Evolutionary conservation across 2,113 vertebrate genomes (phyloP), one percentile per base, ranked within the genome.

Genomic region (Hoplias malabaricus): DNA sequence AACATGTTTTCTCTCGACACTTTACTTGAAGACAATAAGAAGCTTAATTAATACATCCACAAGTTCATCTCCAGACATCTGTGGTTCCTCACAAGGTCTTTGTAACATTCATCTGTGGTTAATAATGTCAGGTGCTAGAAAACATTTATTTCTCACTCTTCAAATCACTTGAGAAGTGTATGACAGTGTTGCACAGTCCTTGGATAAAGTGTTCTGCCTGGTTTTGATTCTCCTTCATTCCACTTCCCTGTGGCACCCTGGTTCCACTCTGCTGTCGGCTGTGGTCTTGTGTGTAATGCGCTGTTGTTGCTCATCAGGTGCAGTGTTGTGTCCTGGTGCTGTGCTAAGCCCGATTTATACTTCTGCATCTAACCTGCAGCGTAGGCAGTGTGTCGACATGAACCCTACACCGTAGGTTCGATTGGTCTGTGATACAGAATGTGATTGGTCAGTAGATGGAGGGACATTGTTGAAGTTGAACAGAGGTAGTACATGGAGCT

Each of bases 171-270:
- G 74, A 59, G 5, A 42, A 29, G 36, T 78, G 69, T 78, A 70
- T 78, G 75, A 57, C 75, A 82, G 80, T 82, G 80, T 78, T 82
- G 78, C 65, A 23, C 72, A 69, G 70, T 40, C 63, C 80, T 78
- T 66, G 68, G 67, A 73, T 78, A 82, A 78, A 82, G 61, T 82
- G 74, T 73, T 67, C 25, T 67, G 67, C 73, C 75, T 77, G 62
- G 71, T 77, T 82, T 53, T 3, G 73, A 62, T 29, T 34, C 43
- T 34, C 19, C 21, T 27, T 59, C 36, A 48, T 25, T 42, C 12
- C 21, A 31, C n/a, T 5, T 53, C 48, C n/a, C 48, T 11, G 12
- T 21, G 48, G 48, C 48, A 53, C 48, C 8, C 1, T 53, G 12
- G 19, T 53, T 53, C 48, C n/a, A 53, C 23, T 53, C 48, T 53